A percentile compares a stretch with the other conserved stretches of the same genome.
Conservation (phyloP, 2,797 vertebrate genomes). For the Chelmon rostratus region DNA sequence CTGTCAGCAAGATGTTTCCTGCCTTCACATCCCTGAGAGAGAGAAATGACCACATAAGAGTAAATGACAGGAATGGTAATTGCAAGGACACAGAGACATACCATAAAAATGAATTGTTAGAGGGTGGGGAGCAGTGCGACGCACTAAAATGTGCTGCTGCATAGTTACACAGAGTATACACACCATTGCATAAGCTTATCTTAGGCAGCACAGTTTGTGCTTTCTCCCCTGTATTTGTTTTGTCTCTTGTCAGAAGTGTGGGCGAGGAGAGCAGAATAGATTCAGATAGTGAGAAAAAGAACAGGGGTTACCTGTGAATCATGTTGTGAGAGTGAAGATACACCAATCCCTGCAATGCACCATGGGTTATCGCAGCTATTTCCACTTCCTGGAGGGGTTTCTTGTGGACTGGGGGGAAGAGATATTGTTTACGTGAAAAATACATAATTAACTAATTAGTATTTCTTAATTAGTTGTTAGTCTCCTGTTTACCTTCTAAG, state of each 20-base stretch:
- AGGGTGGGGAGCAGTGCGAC: conserved; percentile 22
- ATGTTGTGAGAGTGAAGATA: conserved; percentile 97
- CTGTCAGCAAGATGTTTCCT: conserved; percentile 95
- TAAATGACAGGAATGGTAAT: conserved; percentile 39
- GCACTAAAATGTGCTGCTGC: conserved; percentile 36
- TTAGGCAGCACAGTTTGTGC: conserved; percentile 59
- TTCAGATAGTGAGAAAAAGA: conserved; percentile 49
- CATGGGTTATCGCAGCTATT: conserved; percentile 95
- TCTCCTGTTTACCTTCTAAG: conserved; percentile 89
- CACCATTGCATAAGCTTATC: conserved; percentile 59
- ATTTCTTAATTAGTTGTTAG: conserved; percentile 5
- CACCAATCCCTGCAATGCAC: conserved; percentile 93
- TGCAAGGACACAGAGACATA: no score
- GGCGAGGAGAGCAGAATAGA: conserved; percentile 53
- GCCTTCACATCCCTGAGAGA: conserved; percentile 92
- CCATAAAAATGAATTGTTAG: conserved; percentile 17
- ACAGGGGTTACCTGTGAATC: conserved; percentile 92
- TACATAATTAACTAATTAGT: not conserved
- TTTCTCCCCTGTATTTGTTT: conserved; percentile 61
- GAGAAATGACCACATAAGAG: conserved; percentile 28
- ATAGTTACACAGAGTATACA: conserved; percentile 8
- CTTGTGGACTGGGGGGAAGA: conserved; percentile 89
- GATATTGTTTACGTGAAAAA: not conserved
- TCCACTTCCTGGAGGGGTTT: conserved; percentile 95
- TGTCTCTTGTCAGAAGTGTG: conserved; percentile 62